These are phyloP conservation scores for Scytalopus superciliaris DNA, from an alignment of 2,113 vertebrate genomes.

Conservation along the genomic window DNA sequence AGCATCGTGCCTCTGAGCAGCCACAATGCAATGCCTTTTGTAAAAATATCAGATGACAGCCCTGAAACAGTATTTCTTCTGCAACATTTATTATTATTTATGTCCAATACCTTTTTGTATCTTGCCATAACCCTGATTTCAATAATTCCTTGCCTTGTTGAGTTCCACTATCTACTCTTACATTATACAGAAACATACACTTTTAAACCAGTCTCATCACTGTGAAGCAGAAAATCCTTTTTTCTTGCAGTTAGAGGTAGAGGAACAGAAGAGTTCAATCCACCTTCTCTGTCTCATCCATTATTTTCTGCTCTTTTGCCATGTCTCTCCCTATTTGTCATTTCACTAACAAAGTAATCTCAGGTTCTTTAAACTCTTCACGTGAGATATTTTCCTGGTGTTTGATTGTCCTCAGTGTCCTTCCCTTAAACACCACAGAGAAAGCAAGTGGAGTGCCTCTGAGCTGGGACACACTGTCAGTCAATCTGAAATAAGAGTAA, in stretches of 20 bases:
- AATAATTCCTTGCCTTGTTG: neutral
- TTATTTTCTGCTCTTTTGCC: slow-evolving; percentile 48
- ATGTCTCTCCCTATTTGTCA: slow-evolving; percentile 15
- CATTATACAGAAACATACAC: neutral
- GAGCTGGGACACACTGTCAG: neutral
- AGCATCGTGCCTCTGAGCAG: neutral
- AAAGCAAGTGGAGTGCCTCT: neutral
- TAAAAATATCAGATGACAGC: neutral
- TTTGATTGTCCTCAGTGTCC: neutral
- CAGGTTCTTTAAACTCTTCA: neutral
- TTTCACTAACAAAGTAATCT: neutral
- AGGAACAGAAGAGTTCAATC: neutral
- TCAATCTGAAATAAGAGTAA: neutral
- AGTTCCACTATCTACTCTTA: neutral
- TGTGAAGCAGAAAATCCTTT: neutral
- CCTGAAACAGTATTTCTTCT: neutral
- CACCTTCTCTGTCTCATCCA: slow-evolving; percentile 46
- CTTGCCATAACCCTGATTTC: neutral
- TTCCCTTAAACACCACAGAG: neutral
- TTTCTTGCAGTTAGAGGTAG: neutral
- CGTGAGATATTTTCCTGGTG: neutral
- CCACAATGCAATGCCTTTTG: neutral
- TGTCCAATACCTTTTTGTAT: neutral
- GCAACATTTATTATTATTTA: neutral
- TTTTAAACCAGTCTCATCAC: neutral